phyloP scores from a whole-genome alignment of 2,888 invertebrate species.

The Azorinus chamasolen region DNA sequence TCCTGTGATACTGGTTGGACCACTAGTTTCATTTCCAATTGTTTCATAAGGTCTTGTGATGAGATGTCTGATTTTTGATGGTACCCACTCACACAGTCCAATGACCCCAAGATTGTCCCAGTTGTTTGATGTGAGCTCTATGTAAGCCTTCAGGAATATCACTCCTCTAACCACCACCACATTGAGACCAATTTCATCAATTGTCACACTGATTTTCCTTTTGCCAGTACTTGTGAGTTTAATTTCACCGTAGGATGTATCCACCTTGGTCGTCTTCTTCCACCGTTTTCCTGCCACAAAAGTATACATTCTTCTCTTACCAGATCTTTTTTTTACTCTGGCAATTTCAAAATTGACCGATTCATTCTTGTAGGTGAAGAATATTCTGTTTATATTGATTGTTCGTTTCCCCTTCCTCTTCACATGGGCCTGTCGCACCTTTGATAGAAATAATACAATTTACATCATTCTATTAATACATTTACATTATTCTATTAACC shows the following conservation, averaged over 20 bases:
- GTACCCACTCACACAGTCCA: constrained; percentile 45
- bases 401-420: constrained; percentile 17
- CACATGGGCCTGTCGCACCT: constrained; percentile 34
- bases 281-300: constrained; percentile 24
- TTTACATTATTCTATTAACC: no score
- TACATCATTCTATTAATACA: no score
- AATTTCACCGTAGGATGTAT: constrained; percentile 34
- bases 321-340: background rate
- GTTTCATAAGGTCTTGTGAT: no score
- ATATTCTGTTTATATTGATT: constrained; percentile 37
- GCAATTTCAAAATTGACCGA: constrained; percentile 11
- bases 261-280: constrained; percentile 25
- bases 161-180: constrained; percentile 20
- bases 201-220: constrained; percentile 11
- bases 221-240: constrained; percentile 8
- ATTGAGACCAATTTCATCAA: constrained; percentile 26
- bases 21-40: no score
- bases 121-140: constrained; percentile 10
- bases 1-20: no score
- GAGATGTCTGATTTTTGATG: background rate
- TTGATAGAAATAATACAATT: background rate
- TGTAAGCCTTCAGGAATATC: constrained; percentile 15
- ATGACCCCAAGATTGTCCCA: background rate
- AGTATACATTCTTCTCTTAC: constrained; percentile 7
- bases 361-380: constrained; percentile 37